Percentiles rank a stretch among this genome's conserved stretches.
Evolutionary conservation across 2,888 invertebrate species (phyloP).

Genomic region (Amiota communis): DNA sequence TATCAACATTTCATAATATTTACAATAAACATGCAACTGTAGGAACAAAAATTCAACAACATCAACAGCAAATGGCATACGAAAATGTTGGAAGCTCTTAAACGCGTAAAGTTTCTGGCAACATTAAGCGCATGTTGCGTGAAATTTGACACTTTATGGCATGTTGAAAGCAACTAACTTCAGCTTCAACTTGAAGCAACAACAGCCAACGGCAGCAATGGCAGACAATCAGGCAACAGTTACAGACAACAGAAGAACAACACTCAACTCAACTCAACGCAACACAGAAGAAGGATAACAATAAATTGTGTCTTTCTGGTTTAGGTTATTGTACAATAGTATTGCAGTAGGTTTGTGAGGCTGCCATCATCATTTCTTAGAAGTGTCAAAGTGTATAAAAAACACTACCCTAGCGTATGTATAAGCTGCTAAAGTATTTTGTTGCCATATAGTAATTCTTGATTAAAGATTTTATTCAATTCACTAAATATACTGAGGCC

Average conservation of each 20-base stretch:
- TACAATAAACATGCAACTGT: constrained; percentile 68
- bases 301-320: constrained; percentile 29
- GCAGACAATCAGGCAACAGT: constrained; percentile 25
- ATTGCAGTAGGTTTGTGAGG: neutral
- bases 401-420: too few species aligned
- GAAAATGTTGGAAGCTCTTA: neutral
- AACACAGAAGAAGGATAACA: constrained; percentile 45
- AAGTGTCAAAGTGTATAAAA: too few species aligned
- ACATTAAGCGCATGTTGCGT: constrained; percentile 66
- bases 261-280: neutral
- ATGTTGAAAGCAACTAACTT: constrained; percentile 5
- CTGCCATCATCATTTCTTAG: too few species aligned
- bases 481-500: constrained; percentile 52
- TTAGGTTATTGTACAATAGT: constrained; percentile 22
- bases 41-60: constrained; percentile 39
- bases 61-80: constrained; percentile 32
- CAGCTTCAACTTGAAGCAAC: too few species aligned
- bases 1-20: constrained; percentile 68
- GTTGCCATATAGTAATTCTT: too few species aligned
- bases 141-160: constrained; percentile 64
- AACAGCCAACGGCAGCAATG: neutral
- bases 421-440: too few species aligned
- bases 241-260: neutral
- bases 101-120: constrained; percentile 56
- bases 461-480: constrained; percentile 60